A percentile compares a stretch with the other conserved stretches of the same genome.
These are phyloP conservation scores for Pterocles gutturalis DNA, from an alignment of 2,113 vertebrate genomes.

Conservation along the genomic window DNA sequence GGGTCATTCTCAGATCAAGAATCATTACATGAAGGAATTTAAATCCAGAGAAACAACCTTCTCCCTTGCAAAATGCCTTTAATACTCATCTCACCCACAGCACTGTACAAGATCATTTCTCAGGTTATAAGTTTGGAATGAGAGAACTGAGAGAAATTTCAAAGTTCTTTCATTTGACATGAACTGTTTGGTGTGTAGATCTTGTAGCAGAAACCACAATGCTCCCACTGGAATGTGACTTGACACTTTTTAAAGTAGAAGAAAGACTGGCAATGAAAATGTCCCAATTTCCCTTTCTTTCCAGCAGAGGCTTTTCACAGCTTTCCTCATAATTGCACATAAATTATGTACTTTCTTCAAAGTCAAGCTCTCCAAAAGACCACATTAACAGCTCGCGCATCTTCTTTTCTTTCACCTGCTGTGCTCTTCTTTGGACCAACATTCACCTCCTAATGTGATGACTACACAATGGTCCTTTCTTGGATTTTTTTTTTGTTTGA, in stretches of 20 bases:
- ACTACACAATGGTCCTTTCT: background rate
- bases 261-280: slow-evolving; percentile 34
- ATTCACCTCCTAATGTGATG: slow-evolving; percentile 9
- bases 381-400: slow-evolving; percentile 28
- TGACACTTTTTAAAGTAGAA: slow-evolving; percentile 19
- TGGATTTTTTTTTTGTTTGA: slow-evolving; percentile 1
- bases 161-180: slow-evolving; percentile 7
- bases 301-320: slow-evolving; percentile 48
- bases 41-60: background rate
- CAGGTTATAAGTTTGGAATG: slow-evolving; percentile 6
- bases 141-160: slow-evolving; percentile 4
- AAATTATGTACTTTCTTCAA: slow-evolving; percentile 58
- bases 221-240: slow-evolving; percentile 12
- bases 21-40: background rate
- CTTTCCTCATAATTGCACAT: slow-evolving; percentile 61
- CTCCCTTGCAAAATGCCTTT: background rate
- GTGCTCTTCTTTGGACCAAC: slow-evolving; percentile 52
- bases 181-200: background rate
- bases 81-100: background rate
- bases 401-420: slow-evolving; percentile 65
- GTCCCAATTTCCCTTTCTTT: slow-evolving; percentile 27
- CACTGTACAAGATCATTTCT: background rate
- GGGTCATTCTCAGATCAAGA: background rate
- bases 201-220: slow-evolving; percentile 9
- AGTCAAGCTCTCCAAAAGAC: slow-evolving; percentile 56